These are phyloP conservation scores for Thinocorus orbignyianus DNA, from an alignment of 2,113 vertebrate species.

Conservation along the genomic window DNA sequence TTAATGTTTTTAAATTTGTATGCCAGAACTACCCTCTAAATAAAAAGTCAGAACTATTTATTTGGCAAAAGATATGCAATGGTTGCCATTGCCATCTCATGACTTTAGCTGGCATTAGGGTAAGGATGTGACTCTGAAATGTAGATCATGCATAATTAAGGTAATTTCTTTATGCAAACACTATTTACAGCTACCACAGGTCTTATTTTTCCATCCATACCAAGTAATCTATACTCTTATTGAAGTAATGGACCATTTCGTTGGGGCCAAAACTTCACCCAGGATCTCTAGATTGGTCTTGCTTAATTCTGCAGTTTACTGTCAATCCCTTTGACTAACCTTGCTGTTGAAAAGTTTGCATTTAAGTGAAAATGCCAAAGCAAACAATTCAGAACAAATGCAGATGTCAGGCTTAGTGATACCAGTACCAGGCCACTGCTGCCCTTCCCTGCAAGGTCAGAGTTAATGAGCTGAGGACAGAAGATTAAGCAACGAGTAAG, in stretches of 20 bases:
- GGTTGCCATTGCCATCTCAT: not conserved
- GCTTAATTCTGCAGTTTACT: not conserved
- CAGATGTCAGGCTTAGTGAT: not conserved
- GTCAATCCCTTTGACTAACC: not conserved
- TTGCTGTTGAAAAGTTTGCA: not conserved
- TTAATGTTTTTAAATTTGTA: not conserved
- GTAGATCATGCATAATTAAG: not conserved
- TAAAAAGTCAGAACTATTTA: not conserved
- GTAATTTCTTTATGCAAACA: not conserved
- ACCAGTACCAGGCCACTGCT: not conserved
- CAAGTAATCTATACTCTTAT: not conserved
- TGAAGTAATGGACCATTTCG: not conserved
- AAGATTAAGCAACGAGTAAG: not conserved
- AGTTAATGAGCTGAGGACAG: not conserved
- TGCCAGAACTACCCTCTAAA: not conserved
- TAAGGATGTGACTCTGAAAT: not conserved
- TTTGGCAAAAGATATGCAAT: not conserved
- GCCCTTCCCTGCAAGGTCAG: not conserved
- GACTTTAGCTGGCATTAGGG: not conserved
- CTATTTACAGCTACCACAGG: not conserved
- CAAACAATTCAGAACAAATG: not conserved
- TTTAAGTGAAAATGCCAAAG: not conserved
- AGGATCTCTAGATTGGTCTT: not conserved
- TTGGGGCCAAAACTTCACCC: not conserved
- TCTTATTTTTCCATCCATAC: not conserved